A percentile compares a stretch with the other conserved stretches of the same genome.
Evolutionary conservation across 2,797 vertebrate genomes (phyloP).

Genomic region (Bradypodion pumilum): DNA sequence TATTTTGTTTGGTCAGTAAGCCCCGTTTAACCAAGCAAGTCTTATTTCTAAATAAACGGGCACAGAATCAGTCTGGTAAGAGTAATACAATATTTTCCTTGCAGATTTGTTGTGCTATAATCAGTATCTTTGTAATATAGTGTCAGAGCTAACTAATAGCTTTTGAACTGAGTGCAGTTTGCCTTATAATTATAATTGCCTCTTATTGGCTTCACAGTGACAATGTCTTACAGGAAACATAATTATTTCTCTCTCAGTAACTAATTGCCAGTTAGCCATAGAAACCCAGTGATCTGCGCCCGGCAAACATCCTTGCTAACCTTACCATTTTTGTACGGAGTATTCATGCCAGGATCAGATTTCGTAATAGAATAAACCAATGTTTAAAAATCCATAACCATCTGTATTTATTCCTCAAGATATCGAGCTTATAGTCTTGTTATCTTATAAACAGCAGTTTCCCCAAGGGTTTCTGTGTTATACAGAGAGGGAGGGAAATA

Average conservation of each 20-base stretch:
- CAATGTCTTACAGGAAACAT: conserved; percentile 37
- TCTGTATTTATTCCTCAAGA: neutral
- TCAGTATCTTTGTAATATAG: conserved; percentile 14
- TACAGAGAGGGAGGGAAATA: neutral
- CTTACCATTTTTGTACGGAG: neutral
- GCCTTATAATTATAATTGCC: conserved; percentile 42
- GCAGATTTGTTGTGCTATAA: neutral
- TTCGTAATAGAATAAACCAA: neutral
- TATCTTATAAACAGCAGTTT: neutral
- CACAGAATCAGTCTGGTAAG: neutral
- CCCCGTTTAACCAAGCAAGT: neutral
- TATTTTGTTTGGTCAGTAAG: neutral
- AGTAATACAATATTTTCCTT: conserved; percentile 14
- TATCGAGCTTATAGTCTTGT: neutral
- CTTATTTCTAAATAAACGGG: neutral
- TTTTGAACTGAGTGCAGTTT: conserved; percentile 30
- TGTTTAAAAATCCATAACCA: no score
- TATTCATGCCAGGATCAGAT: neutral
- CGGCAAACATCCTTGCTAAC: neutral
- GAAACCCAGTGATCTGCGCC: conserved; percentile 4
- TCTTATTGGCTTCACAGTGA: conserved; percentile 36
- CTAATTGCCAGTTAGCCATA: conserved; percentile 30
- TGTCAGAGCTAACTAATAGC: conserved; percentile 2
- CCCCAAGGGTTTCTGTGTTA: neutral
- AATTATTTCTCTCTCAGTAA: conserved; percentile 33